These are phyloP conservation scores for Eurystomus gularis DNA, from an alignment of 2,113 vertebrate species.

Conservation along the genomic window DNA sequence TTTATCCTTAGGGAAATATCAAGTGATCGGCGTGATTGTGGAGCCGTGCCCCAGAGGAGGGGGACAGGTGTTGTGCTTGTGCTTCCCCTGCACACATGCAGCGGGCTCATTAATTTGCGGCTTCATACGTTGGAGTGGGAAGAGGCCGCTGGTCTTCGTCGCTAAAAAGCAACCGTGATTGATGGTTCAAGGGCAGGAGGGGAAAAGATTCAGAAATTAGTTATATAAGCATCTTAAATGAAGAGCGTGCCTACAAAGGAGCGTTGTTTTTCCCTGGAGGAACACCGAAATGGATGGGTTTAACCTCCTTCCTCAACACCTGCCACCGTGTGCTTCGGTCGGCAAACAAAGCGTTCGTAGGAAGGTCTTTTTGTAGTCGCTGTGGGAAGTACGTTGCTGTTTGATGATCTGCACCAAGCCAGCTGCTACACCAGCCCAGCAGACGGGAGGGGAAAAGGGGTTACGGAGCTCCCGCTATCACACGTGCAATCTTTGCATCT, in stretches of 20 bases:
- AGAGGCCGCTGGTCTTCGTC: neutral
- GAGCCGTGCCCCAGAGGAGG: neutral
- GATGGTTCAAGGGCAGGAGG: constrained; percentile 14
- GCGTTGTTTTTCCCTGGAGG: neutral
- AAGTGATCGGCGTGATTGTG: neutral
- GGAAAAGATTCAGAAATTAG: neutral
- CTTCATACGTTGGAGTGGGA: neutral
- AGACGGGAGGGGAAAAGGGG: neutral
- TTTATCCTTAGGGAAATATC: constrained; percentile 31
- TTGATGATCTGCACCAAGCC: neutral
- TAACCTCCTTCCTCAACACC: neutral
- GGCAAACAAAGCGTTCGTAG: neutral
- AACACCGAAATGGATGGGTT: neutral
- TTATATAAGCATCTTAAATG: neutral
- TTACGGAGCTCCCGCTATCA: neutral
- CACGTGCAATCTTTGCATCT: neutral
- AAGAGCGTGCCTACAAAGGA: neutral
- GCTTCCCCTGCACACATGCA: neutral
- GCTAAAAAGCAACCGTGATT: neutral
- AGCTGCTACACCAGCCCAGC: neutral
- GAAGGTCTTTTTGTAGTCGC: fast-evolving
- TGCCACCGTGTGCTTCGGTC: neutral
- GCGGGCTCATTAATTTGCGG: neutral
- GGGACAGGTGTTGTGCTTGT: constrained; percentile 4
- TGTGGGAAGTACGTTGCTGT: fast-evolving